Percentiles rank a stretch among this genome's conserved stretches.
These are phyloP conservation scores for Triplophysa bombifrons DNA, from an alignment of 2,797 vertebrate species.

Conservation along the genomic window DNA sequence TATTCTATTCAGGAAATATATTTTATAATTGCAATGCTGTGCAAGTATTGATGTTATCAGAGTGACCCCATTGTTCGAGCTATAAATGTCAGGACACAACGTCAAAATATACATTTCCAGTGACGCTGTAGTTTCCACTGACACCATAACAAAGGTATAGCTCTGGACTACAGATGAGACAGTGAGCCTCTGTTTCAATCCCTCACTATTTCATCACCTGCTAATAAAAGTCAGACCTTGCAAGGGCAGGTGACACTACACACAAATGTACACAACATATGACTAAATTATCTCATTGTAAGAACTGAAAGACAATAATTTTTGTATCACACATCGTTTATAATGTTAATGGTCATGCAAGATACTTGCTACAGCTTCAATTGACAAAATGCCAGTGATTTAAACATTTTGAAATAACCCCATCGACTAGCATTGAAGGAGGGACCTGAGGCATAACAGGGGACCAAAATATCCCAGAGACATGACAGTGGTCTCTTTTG, in stretches of 20 bases:
- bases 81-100: not conserved
- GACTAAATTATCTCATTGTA: not conserved
- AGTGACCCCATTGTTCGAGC: constrained; percentile 26
- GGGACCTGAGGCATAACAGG: no score
- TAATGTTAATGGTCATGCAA: not conserved
- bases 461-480: no score
- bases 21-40: not conserved
- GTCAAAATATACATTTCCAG: constrained; percentile 21
- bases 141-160: constrained; percentile 36
- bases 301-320: constrained; percentile 13
- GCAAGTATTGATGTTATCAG: constrained; percentile 3
- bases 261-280: not conserved
- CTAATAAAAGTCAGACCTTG: constrained; percentile 48
- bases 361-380: no score
- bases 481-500: not conserved
- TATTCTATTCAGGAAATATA: constrained; percentile 36
- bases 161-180: constrained; percentile 24
- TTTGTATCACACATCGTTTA: not conserved
- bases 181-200: constrained; percentile 40
- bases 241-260: constrained; percentile 25
- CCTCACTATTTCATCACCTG: constrained; percentile 37
- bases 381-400: no score
- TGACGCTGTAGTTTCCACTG: constrained; percentile 31
- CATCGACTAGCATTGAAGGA: no score
- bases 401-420: no score